Evolutionary conservation across 1,140 invertebrate genomes (phyloP), one percentile per base, ranked within the genome.

Genomic region (Drosophila truncata): DNA sequence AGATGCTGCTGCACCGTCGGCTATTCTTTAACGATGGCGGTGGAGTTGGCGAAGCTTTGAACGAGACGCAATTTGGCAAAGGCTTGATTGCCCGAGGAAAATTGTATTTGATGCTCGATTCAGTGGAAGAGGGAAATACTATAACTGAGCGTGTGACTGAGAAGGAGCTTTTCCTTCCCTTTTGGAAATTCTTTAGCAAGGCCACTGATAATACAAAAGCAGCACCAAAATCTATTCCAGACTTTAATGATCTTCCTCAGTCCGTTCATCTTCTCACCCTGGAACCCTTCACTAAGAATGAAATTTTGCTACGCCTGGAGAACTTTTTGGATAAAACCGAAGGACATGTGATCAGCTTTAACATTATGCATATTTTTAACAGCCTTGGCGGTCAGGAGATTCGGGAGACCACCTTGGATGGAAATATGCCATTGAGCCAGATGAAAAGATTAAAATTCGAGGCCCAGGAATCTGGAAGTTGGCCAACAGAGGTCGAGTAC

Each of bases 11-110:
- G 16, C 98, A 99, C 91, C 95, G 98, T 67, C 94, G 98, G 63
- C 93, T 98, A 25, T 86, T 99, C 1, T 94, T 95, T 63, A 98
- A 99, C 91, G 99, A 99, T 93, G 96, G 95, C 3, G 98, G 98
- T 79, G 99, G 98, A 11, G 98, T 99, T 0, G 96, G 94, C 0
- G 98, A 99, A 94, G 95, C 98, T 1, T 92, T 99, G 2, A 97
- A 99, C 91, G 99, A 99, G 94, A 95, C 94, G 2, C 97, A 95
- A 0, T 95, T 94, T 78, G 95, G 95, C 4, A 90, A 94, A 78
- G 98, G 98, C 2, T 92, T 99, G 4, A 96, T 99, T 5, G 96
- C 96, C 1, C 94, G 96, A 78, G 98, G 98, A 39, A 95, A 94
- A 23, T 96, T 98, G 93, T 95, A 95, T 69, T 42, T 92, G 3